phyloP scores from a whole-genome alignment of 2,888 invertebrate species.

The Fragum whitleyi region DNA sequence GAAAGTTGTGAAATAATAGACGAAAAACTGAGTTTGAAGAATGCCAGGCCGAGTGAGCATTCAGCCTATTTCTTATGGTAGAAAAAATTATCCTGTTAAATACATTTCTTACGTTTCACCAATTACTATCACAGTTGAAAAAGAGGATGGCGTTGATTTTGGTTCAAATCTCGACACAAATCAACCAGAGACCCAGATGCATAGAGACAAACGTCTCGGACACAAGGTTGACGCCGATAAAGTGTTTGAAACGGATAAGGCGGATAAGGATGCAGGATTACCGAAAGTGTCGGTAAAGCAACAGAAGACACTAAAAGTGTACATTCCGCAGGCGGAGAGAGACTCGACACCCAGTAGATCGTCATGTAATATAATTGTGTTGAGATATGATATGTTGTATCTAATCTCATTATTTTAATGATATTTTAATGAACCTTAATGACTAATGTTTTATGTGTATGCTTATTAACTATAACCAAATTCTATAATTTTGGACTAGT shows the following conservation, averaged over 20 bases:
- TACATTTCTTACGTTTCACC: conserved; percentile 22
- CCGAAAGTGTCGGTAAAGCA: conserved; percentile 39
- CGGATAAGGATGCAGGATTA: conserved; percentile 42
- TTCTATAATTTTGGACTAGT: background rate
- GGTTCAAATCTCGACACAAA: conserved; percentile 48
- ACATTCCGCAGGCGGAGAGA: conserved; percentile 61
- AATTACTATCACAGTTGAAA: conserved; percentile 15
- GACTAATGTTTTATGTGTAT: background rate
- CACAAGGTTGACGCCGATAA: conserved; percentile 54
- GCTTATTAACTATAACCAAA: background rate
- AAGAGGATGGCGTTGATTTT: conserved; percentile 31
- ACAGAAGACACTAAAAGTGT: conserved; percentile 57
- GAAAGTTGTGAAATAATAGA: no score
- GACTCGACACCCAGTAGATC: conserved; percentile 54
- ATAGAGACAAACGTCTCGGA: conserved; percentile 60
- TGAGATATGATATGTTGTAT: background rate
- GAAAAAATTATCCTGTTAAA: background rate
- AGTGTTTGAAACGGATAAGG: conserved; percentile 54
- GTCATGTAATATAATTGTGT: conserved; percentile 48
- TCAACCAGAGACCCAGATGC: conserved; percentile 64
- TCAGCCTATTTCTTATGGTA: conserved; percentile 3
- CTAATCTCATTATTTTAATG: no score
- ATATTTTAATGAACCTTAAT: background rate
- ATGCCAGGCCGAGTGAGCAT: conserved; percentile 6
- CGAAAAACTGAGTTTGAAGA: background rate